Conservation (phyloP, 1,140 invertebrate species). For the Temnothorax longispinosus region DNA sequence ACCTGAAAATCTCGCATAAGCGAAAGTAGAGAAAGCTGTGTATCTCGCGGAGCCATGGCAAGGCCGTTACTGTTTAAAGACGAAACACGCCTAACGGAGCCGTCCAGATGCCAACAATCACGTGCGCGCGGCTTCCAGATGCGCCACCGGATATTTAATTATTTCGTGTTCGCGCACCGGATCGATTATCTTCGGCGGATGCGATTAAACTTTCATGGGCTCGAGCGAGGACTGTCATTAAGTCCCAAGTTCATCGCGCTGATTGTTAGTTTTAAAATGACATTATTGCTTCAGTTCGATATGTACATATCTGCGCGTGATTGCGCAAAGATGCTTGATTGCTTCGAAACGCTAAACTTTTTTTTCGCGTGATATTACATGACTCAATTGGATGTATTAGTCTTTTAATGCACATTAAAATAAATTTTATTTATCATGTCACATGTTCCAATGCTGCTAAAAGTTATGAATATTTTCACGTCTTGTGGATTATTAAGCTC, state of each 20-base stretch:
- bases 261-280: neutral
- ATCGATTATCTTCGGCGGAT: conserved; percentile 26
- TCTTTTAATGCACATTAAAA: neutral
- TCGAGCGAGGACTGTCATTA: neutral
- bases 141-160: conserved; percentile 43
- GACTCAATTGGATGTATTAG: neutral
- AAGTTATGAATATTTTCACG: neutral
- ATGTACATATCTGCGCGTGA: neutral
- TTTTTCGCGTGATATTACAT: neutral
- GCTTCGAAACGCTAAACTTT: neutral
- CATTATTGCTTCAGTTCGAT: neutral
- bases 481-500: neutral
- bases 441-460: neutral
- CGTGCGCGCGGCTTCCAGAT: conserved; percentile 22
- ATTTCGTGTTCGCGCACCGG: neutral
- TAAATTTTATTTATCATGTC: neutral
- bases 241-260: neutral
- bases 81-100: conserved; percentile 57
- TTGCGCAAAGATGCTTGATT: neutral
- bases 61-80: conserved; percentile 67
- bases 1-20: conserved; percentile 78
- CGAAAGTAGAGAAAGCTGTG: conserved; percentile 82
- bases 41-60: conserved; percentile 57
- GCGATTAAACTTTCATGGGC: conserved; percentile 22
- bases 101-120: conserved; percentile 59